Conservation (phyloP, 2,888 invertebrate genomes). For the Urechis unicinctus region DNA sequence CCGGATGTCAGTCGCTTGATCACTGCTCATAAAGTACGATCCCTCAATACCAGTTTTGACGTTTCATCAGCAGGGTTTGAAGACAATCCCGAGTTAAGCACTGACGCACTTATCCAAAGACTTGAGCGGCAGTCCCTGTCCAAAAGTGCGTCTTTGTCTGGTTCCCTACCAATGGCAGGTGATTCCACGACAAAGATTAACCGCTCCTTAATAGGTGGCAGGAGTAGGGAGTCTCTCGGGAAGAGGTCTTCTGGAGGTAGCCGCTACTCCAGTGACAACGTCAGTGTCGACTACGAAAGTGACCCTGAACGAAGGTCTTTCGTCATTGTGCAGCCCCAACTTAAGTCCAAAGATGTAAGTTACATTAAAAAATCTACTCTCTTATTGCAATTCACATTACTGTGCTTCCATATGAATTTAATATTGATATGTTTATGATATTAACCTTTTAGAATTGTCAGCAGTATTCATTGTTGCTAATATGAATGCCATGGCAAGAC, state of each 20-base stretch:
- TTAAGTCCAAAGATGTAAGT: constrained; percentile 17
- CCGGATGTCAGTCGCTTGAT: constrained; percentile 21
- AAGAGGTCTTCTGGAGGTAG: neutral
- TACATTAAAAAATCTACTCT: neutral
- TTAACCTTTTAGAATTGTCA: too few species aligned
- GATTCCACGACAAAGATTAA: neutral
- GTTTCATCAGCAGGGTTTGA: neutral
- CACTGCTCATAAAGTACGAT: constrained; percentile 18
- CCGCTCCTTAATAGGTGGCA: too few species aligned
- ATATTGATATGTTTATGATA: too few species aligned
- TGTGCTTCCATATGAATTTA: too few species aligned
- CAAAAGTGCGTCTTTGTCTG: neutral
- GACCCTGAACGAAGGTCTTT: constrained; percentile 5
- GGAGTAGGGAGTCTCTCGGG: constrained; percentile 2
- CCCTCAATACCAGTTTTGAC: constrained; percentile 20
- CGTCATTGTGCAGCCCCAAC: constrained; percentile 17
- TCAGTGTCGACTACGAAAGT: neutral
- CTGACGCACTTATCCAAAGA: neutral
- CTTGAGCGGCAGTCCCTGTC: neutral
- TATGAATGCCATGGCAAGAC: too few species aligned
- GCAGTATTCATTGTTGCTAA: too few species aligned
- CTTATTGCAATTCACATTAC: too few species aligned
- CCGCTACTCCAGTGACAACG: neutral
- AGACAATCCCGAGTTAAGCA: neutral
- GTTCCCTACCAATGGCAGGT: neutral